Evolutionary conservation across 2,797 vertebrate genomes (phyloP), one percentile per base, ranked within the genome.

Genomic region (Chloroceryle inda): DNA sequence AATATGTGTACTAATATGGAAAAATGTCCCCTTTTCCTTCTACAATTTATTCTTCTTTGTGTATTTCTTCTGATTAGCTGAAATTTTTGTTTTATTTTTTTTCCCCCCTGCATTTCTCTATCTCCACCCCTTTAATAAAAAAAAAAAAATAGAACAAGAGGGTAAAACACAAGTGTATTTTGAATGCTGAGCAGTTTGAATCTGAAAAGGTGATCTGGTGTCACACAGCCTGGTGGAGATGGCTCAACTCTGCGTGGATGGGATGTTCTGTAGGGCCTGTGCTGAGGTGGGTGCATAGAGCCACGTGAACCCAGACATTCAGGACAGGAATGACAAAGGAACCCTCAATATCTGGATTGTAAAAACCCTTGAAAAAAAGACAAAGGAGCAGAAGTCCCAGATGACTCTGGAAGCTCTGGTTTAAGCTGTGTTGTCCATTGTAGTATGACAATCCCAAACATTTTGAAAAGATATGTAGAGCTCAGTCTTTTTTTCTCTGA

Each of bases 241-340:
- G 2, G n/a, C 55, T 63, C 13, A 37, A 1, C 31, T 37, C 69
- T 71, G 6, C 0, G 0, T 12, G 37, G 16, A 10, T 26, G 21
- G 42, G 35, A 29, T 62, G 15, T 18, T 73, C 31, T 68, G 84
- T 2, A 29, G 26, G 38, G 21, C 29, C 21, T 6, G 17, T 2
- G 26, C 13, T 79, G 59, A 74, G 19, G 10, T 27, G 26, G 35
- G 27, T 2, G 11, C 0, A 1, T 20, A 23, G 26, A 66, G 21
- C 13, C 23, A 1, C 4, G 33, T 42, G 50, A 77, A 20, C 19
- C 13, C 29, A 59, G n/a, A 29, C 3, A 19, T 29, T 58, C 49
- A 89, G 14, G 18, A 15, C 44, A 64, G 58, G 8, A 69, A 17
- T 11, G 42, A 7, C 21, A 18, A 81, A 74, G 47, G 22, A 47